phyloP scores from a whole-genome alignment of 2,888 invertebrate genomes.

The Tricholauxania praeusta region DNA sequence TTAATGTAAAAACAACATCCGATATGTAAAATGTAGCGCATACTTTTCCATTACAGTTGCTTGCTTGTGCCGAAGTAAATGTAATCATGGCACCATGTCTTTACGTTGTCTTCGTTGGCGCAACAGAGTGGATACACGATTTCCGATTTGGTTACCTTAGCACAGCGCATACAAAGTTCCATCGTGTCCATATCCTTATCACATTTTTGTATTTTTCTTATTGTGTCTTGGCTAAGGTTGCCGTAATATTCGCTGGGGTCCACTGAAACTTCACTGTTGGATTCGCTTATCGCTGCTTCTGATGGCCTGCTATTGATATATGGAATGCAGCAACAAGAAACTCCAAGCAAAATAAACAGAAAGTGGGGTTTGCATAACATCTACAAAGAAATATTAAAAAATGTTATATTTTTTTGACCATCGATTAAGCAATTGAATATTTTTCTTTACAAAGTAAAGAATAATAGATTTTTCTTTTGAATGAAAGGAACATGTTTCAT shows the following conservation, averaged over 20 bases:
- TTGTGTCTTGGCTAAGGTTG: constrained; percentile 58
- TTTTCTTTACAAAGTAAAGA: no score
- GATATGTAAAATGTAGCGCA: no score
- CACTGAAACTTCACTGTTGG: constrained; percentile 36
- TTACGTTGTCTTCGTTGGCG: constrained; percentile 68
- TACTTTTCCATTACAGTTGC: no score
- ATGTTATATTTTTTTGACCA: no score
- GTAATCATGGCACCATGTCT: constrained; percentile 70
- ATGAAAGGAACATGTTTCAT: no score
- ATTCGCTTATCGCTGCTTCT: constrained; percentile 32
- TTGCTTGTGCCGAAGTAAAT: constrained; percentile 65
- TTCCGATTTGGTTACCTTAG: constrained; percentile 70
- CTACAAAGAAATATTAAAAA: not conserved
- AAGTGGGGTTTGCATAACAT: not conserved
- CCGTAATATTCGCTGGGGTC: constrained; percentile 59
- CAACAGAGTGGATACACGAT: constrained; percentile 72
- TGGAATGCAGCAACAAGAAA: constrained; percentile 6
- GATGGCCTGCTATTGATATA: constrained; percentile 38
- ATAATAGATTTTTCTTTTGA: no score
- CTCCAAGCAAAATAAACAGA: not conserved
- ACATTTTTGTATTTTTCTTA: constrained; percentile 59
- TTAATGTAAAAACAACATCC: no score
- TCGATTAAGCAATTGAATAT: no score
- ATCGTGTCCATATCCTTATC: constrained; percentile 57
- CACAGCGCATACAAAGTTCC: constrained; percentile 71